Base-by-base conservation (phyloP, 2,797 vertebrate genomes). In the Mormyrops attenuatus region DNA sequence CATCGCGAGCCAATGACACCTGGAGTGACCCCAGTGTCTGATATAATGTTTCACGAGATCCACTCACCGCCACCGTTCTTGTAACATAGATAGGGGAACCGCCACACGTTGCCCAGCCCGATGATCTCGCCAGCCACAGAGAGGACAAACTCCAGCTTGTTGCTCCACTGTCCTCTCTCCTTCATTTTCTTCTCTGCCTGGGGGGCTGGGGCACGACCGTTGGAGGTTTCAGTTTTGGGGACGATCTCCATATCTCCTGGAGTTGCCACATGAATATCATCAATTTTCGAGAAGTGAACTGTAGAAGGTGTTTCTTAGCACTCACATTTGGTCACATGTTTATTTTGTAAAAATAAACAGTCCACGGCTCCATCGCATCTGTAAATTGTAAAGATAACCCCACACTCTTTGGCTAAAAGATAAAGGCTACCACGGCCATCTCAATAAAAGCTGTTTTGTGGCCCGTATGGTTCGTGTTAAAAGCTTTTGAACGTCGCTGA, bases 91-190 rank as follows among this genome's bases (percentile, higher is more conserved):
- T 97, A 97, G 0, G 96, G 96, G 89, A 97, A 97, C 89, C 96
- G 95, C 96, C 96, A 97, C 26, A 97, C 96, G 30, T 97, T 97
- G 22, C 96, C 96, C 84, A 97, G 93, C 41, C 96, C 96, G 1
- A 97, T 96, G 89, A 97, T 96, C 92, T 96, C 96, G 92, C 96
- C 96, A 0, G 96, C 96, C 88, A 96, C 96, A 0, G 96, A 97
- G 53, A 97, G 93, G 52, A 97, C 91, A 89, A 96, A 97, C 93
- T 97, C 96, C 4, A 96, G 9, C 92, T 96, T 97, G 92, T 95
- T 97, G 89, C 93, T 93, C 96, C 96, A 97, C 91, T 97, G 95
- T 44, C 96, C 96, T 87, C 96, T 94, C 0, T 96, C 96, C n/a
- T 66, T 93, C 94, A 96, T 93, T 92, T 96, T 96, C 92, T 95